Percentiles rank a stretch among this genome's conserved stretches.
These are phyloP conservation scores for Nothocercus nigrocapillus DNA, from an alignment of 2,113 vertebrate genomes.

Conservation along the genomic window DNA sequence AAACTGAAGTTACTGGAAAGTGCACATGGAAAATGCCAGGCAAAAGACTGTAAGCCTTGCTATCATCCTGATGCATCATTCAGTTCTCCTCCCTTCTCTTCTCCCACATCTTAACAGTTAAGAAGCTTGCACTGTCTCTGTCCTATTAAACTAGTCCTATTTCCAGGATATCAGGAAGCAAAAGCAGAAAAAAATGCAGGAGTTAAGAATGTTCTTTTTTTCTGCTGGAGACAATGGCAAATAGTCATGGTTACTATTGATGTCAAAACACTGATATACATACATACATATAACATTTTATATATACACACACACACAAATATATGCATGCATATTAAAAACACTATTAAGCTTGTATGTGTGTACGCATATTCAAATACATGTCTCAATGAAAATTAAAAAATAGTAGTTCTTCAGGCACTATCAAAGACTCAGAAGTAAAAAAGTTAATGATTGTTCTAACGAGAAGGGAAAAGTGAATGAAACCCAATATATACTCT, in stretches of 20 bases:
- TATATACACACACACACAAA: not conserved
- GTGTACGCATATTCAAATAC: not conserved
- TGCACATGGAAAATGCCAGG: not conserved
- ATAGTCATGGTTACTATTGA: not conserved
- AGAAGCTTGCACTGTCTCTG: not conserved
- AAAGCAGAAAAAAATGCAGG: not conserved
- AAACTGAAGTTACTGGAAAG: not conserved
- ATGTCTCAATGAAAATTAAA: not conserved
- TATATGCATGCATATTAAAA: not conserved
- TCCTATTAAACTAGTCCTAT: not conserved
- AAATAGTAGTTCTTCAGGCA: not conserved
- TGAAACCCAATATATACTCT: not conserved
- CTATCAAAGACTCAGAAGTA: not conserved
- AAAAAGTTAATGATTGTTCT: not conserved
- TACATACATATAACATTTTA: not conserved
- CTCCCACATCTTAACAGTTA: not conserved
- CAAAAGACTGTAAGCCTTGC: not conserved
- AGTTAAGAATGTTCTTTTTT: not conserved
- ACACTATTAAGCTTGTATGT: accelerated
- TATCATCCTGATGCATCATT: not conserved
- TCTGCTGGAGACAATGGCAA: not conserved
- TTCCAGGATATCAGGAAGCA: not conserved
- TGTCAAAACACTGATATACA: not conserved
- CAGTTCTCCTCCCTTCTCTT: not conserved
- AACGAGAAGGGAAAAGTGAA: not conserved